Conservation (phyloP, 2,113 vertebrate species). For the Pao palembangensis region DNA sequence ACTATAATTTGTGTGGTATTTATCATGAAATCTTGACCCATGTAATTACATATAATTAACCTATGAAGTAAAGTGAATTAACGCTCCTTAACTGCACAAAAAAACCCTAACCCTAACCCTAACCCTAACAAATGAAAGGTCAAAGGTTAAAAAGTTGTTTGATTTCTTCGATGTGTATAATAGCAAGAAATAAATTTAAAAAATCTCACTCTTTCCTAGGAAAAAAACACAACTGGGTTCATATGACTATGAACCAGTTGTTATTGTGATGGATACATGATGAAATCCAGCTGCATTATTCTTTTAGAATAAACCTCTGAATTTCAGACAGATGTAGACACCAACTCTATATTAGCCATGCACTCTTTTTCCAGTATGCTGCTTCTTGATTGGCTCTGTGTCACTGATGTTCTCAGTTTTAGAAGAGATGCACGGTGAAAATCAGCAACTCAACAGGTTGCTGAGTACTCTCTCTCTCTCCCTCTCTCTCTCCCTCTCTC, state of each 20-base stretch:
- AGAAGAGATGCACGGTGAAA: constrained; percentile 4
- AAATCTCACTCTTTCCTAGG: no score
- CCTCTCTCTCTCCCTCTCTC: not conserved
- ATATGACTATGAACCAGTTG: not conserved
- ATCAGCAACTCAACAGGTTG: constrained; percentile 43
- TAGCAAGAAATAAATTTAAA: no score
- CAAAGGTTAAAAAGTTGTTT: no score
- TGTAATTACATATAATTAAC: no score
- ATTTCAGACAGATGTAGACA: not conserved
- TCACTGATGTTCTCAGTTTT: constrained; percentile 8
- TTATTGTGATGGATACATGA: not conserved
- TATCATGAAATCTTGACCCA: no score
- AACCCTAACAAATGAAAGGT: no score
- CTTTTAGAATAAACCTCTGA: not conserved
- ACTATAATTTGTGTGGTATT: no score
- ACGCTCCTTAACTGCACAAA: no score
- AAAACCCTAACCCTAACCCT: no score
- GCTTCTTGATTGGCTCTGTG: not conserved
- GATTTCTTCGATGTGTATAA: no score
- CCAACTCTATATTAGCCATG: not conserved
- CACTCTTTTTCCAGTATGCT: constrained; percentile 9
- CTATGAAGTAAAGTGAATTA: no score
- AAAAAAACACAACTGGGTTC: no score
- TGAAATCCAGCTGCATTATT: not conserved
- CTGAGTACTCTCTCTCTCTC: constrained; percentile 19